Evolutionary conservation across 1,140 invertebrate genomes (phyloP), one percentile per base, ranked within the genome.

Genomic region (Zaprionus ornatus): DNA sequence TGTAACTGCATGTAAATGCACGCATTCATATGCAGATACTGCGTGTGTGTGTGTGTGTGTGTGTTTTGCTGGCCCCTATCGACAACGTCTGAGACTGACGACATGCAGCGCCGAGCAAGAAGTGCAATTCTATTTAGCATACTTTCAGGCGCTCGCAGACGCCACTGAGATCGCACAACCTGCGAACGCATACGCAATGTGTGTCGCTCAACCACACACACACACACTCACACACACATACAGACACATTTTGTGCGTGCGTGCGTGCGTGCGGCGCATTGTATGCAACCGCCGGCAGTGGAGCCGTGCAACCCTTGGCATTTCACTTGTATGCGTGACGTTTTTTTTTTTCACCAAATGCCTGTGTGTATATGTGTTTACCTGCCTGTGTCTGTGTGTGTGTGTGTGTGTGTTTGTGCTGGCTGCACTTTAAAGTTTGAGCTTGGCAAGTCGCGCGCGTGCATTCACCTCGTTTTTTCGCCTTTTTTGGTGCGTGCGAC

Each of bases 401-500:
- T 84, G 63, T 82, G 32, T 62, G 59, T 77, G 42, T 64, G 79
- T 25, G 23, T 29, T 5, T 78, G 82, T 52, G 70, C 65, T 90
- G 75, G 72, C 77, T 90, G 85, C 85, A 90, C 84, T 90, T 91
- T 88, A 91, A 91, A 91, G 87, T 91, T 91, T 74, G 88, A 91
- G 80, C 87, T 91, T 87, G 74, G 77, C 71, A 91, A 82, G 83
- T 91, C 64, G 72, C 71, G 72, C 71, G 87, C 78, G 87, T 91
- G 78, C 87, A 91, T 91, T 91, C 90, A 91, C 87, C 87, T 90
- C 84, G 85, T 59, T 76, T 79, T 82, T 84, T 82, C 74, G 65
- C 78, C 59, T 83, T 88, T 88, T 88, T 87, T 69, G 81, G 85
- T 88, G 85, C 85, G 85, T 84, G 84, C 57, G 78, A 75, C 70